Conservation (phyloP, 1,140 invertebrate species). For the Goniozus legneri region DNA sequence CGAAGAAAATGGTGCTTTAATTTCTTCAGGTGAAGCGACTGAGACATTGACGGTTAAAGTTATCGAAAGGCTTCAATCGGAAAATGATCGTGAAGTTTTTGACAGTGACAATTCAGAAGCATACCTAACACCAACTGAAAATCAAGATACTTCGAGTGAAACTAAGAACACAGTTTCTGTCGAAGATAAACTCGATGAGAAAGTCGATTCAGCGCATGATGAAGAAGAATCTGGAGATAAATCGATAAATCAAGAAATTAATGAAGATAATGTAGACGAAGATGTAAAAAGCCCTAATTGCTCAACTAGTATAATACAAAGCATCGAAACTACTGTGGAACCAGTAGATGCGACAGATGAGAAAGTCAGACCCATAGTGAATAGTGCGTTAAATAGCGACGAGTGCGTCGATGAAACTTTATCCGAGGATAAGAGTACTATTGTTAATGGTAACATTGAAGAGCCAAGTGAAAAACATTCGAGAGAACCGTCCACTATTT, state of each 20-base stretch:
- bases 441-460: constrained; percentile 45
- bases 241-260: constrained; percentile 6
- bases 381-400: constrained; percentile 34
- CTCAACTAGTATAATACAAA: constrained; percentile 49
- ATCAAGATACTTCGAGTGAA: constrained; percentile 34
- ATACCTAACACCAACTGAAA: constrained; percentile 61
- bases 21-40: too few species aligned
- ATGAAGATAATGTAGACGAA: constrained; percentile 20
- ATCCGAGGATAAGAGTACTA: constrained; percentile 41
- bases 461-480: constrained; percentile 43
- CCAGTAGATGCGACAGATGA: constrained; percentile 25
- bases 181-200: constrained; percentile 13
- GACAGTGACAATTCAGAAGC: constrained; percentile 60
- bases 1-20: too few species aligned
- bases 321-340: constrained; percentile 19
- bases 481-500: constrained; percentile 60
- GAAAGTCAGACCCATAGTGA: constrained; percentile 9
- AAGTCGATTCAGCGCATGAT: constrained; percentile 1
- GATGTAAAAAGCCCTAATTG: constrained; percentile 37
- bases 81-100: constrained; percentile 38
- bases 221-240: constrained; percentile 5
- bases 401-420: constrained; percentile 27
- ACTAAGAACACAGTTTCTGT: constrained; percentile 22
- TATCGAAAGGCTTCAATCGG: constrained; percentile 29
- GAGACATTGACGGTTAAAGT: constrained; percentile 22